These are phyloP conservation scores for Siphamia tubifer DNA, from an alignment of 2,113 vertebrate genomes.

Conservation along the genomic window DNA sequence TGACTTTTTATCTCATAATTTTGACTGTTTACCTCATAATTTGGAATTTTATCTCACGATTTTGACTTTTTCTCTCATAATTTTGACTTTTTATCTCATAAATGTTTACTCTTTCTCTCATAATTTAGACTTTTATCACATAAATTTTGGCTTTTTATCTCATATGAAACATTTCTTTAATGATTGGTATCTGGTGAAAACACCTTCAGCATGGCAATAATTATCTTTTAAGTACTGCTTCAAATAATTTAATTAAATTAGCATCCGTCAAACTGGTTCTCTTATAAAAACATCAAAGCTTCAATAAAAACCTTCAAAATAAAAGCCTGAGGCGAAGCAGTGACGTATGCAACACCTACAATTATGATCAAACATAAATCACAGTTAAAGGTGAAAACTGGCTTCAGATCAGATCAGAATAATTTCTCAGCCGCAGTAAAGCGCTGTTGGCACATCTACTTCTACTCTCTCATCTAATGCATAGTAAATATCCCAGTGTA, in stretches of 20 bases:
- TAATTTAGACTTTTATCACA: too few species aligned
- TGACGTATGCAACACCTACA: background rate
- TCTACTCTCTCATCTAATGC: too few species aligned
- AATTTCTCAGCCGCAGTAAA: slow-evolving; percentile 24
- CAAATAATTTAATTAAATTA: background rate
- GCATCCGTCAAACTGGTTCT: background rate
- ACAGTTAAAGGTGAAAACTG: slow-evolving; percentile 34
- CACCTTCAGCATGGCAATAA: background rate
- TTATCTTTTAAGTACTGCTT: background rate
- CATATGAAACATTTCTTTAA: too few species aligned
- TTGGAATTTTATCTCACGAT: too few species aligned
- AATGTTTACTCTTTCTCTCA: too few species aligned
- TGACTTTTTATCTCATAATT: too few species aligned
- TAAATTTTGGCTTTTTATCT: too few species aligned
- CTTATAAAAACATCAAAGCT: slow-evolving; percentile 35
- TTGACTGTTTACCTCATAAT: too few species aligned
- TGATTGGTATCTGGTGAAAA: background rate
- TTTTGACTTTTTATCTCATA: too few species aligned
- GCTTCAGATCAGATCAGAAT: slow-evolving; percentile 53
- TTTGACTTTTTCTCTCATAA: too few species aligned
- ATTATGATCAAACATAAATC: slow-evolving; percentile 44
- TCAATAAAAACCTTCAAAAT: background rate
- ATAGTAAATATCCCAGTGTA: too few species aligned
- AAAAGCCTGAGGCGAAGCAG: slow-evolving; percentile 23
- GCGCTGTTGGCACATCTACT: slow-evolving; percentile 34